Evolutionary conservation across 2,888 invertebrate species (phyloP).

Genomic region (Patella pellucida): DNA sequence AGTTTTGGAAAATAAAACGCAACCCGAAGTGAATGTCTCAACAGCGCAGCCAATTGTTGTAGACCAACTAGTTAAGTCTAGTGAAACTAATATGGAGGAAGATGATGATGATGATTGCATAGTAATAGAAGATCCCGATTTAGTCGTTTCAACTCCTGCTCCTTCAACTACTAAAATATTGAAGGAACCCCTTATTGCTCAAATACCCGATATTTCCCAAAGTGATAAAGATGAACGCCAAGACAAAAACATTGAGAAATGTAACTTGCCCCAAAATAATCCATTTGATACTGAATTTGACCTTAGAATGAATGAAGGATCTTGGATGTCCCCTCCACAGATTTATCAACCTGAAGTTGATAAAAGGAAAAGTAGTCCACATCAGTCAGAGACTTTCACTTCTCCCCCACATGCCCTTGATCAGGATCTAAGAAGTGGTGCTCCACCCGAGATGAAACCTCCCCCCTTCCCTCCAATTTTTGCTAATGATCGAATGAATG

Average conservation of each 20-base stretch:
- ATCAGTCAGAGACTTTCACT: neutral
- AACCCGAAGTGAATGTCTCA: neutral
- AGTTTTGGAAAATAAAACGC: neutral
- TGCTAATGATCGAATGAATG: neutral
- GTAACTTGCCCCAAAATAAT: neutral
- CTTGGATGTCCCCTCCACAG: conserved; percentile 6
- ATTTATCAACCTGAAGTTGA: neutral
- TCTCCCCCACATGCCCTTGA: conserved; percentile 3
- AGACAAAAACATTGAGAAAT: neutral
- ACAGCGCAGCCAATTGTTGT: neutral
- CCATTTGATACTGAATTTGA: conserved; percentile 2
- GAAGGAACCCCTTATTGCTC: neutral
- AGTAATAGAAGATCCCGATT: neutral
- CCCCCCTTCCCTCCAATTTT: neutral
- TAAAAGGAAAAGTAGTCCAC: neutral
- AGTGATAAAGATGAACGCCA: neutral
- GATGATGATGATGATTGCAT: neutral
- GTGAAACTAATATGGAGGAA: neutral
- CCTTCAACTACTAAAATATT: neutral
- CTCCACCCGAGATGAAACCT: neutral
- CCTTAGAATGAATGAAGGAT: conserved; percentile 3
- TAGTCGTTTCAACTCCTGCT: neutral
- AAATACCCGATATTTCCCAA: neutral
- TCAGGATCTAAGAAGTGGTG: neutral
- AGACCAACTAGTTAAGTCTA: neutral